Evolutionary conservation across 2,113 vertebrate species (phyloP).

Genomic region (Narcine bancroftii): DNA sequence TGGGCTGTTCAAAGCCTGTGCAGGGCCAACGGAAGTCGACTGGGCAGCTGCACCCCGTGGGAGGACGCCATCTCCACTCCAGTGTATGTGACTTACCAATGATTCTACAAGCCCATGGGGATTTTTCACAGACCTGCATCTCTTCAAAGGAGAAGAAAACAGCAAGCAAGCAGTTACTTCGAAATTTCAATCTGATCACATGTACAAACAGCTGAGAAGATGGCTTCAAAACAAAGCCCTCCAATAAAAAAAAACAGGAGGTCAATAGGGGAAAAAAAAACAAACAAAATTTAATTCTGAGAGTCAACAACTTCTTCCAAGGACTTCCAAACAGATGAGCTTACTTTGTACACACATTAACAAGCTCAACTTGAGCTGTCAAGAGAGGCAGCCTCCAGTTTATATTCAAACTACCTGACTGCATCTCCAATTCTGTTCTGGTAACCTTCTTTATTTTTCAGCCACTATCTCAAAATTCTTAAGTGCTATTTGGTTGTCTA

Average conservation of each 20-base stretch:
- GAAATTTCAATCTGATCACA: not conserved
- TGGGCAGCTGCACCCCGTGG: too few relatives aligned
- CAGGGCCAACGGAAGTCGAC: too few relatives aligned
- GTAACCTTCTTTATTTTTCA: not conserved
- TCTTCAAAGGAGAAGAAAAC: not conserved
- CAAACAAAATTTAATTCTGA: conserved; percentile 89
- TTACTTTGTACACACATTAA: conserved; percentile 83
- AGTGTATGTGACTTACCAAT: not conserved
- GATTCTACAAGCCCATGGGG: not conserved
- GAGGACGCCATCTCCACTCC: too few relatives aligned
- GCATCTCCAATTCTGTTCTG: too few relatives aligned
- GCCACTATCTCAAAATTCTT: not conserved
- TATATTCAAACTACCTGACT: conserved; percentile 47
- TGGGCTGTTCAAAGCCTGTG: too few relatives aligned
- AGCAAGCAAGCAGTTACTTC: not conserved
- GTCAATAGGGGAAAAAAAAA: conserved; percentile 87
- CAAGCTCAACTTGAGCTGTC: conserved; percentile 57
- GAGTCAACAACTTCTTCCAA: conserved; percentile 87
- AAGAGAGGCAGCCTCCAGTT: conserved; percentile 61
- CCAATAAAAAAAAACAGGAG: conserved; percentile 47
- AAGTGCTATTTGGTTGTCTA: not conserved
- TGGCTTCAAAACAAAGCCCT: not conserved
- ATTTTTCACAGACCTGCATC: not conserved
- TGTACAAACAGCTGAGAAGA: conserved; percentile 16
- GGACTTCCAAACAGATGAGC: conserved; percentile 90